Conservation (phyloP, 2,797 vertebrate genomes). For the Syngnathus rostellatus region DNA sequence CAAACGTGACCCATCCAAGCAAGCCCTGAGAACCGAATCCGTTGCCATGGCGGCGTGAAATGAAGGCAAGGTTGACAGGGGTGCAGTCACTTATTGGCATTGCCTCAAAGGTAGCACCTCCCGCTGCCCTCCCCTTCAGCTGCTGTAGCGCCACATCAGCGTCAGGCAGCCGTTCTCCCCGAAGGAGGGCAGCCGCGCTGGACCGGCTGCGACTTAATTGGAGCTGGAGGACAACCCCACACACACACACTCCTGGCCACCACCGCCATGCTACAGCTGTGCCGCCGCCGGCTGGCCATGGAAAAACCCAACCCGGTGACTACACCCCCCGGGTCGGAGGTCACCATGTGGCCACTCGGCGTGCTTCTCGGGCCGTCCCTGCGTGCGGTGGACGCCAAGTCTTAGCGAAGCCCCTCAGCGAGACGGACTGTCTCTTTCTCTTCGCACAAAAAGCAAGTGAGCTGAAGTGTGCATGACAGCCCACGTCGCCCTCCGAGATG, state of each 20-base stretch:
- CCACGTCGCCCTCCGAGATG: neutral
- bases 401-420: constrained; percentile 1
- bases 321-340: constrained; percentile 45
- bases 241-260: neutral
- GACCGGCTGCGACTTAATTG: constrained; percentile 62
- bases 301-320: constrained; percentile 48
- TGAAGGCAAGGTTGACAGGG: constrained; percentile 56
- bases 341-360: constrained; percentile 44
- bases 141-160: constrained; percentile 69
- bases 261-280: constrained; percentile 55
- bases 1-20: constrained; percentile 36
- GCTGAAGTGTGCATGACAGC: constrained; percentile 10
- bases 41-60: constrained; percentile 48
- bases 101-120: constrained; percentile 64
- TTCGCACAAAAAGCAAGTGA: constrained; percentile 2
- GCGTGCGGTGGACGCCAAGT: neutral
- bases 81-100: constrained; percentile 62
- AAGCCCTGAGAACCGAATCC: constrained; percentile 14
- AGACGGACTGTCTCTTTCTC: neutral
- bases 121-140: constrained; percentile 67
- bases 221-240: constrained; percentile 47
- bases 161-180: constrained; percentile 51
- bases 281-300: constrained; percentile 43
- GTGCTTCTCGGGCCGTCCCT: constrained; percentile 7
- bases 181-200: constrained; percentile 35